Evolutionary conservation across 30 jellyfish, hydroid and myxozoan species (phyloP).

Genomic region (Hydractinia symbiolongicarpus): DNA sequence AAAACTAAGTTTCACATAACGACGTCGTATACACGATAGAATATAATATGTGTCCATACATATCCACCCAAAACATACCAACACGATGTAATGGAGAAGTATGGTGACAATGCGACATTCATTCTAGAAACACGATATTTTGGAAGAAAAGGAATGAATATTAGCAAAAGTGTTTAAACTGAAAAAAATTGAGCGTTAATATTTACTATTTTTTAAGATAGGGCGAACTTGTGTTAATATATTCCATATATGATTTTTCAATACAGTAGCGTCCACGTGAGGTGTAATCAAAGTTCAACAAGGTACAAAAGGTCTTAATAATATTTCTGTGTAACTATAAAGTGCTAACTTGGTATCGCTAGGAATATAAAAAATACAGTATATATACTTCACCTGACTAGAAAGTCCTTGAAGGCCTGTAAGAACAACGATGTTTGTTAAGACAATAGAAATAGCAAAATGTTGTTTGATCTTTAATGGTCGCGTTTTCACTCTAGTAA

Average conservation of each 20-base stretch:
- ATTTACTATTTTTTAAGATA: no score
- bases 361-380: no score
- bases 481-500: constrained; percentile 53
- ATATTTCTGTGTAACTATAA: no score
- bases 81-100: constrained; percentile 58
- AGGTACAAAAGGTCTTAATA: no score
- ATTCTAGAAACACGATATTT: constrained; percentile 24
- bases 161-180: not conserved
- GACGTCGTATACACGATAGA: constrained; percentile 55
- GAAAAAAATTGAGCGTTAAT: not conserved
- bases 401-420: constrained; percentile 66
- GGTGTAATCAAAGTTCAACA: no score
- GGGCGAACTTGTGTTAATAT: no score
- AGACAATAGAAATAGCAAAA: constrained; percentile 45
- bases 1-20: constrained; percentile 46
- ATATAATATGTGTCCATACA: constrained; percentile 58
- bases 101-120: constrained; percentile 66
- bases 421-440: constrained; percentile 56
- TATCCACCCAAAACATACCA: constrained; percentile 69
- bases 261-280: no score
- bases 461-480: constrained; percentile 66
- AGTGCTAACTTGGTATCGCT: no score
- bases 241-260: no score
- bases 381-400: constrained; percentile 35
- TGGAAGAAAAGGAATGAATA: not conserved